phyloP scores from a whole-genome alignment of 2,888 invertebrate species.

The Cryptocephalus primarius region DNA sequence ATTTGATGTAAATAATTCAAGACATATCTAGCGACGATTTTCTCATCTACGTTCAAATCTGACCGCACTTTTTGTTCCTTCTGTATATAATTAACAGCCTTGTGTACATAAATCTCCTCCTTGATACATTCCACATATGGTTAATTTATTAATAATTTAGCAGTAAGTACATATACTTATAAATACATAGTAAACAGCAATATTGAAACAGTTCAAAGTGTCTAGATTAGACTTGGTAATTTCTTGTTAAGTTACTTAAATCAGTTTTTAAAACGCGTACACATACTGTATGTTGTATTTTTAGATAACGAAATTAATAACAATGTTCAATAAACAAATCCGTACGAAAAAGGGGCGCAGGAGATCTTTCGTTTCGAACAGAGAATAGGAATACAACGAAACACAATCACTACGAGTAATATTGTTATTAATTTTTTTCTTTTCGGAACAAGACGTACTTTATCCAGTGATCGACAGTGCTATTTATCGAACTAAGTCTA shows the following conservation, averaged over 20 bases:
- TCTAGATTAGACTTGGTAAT: constrained; percentile 17
- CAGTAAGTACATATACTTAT: constrained; percentile 3
- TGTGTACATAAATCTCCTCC: not conserved
- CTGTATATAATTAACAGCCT: not conserved
- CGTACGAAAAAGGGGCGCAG: not conserved
- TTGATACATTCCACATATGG: not conserved
- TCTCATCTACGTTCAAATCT: not conserved
- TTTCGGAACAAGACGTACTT: constrained; percentile 12
- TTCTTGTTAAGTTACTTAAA: not conserved
- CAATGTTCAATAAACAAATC: not conserved
- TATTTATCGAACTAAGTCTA: constrained; percentile 30
- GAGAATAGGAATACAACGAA: constrained; percentile 3
- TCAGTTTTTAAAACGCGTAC: not conserved
- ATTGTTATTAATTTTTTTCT: not conserved
- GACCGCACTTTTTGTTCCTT: constrained; percentile 6
- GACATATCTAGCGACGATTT: constrained; percentile 3
- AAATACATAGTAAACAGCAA: constrained; percentile 27
- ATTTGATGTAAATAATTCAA: too few species aligned
- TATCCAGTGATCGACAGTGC: constrained; percentile 28
- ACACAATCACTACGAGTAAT: not conserved
- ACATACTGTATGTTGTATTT: not conserved
- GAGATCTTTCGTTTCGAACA: not conserved
- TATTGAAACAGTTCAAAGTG: constrained; percentile 31
- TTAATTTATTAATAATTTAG: constrained; percentile 17
- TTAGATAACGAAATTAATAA: not conserved